phyloP scores from a whole-genome alignment of 2,888 invertebrate species.

The Chrysodeixis includens region DNA sequence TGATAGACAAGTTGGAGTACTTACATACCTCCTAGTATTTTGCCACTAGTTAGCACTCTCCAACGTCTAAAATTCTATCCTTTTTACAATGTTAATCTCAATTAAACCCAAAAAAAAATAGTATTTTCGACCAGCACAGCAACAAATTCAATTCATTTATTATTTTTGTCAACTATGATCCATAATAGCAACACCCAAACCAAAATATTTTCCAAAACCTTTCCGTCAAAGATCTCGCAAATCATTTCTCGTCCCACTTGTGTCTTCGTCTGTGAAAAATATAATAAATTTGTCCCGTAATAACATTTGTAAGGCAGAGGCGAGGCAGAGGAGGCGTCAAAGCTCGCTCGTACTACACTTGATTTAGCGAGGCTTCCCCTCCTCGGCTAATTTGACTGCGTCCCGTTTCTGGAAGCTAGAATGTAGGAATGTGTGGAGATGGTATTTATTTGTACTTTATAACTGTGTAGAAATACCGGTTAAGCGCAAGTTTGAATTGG shows the following conservation, averaged over 20 bases:
- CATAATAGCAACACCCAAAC: neutral
- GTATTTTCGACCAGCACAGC: too few species aligned
- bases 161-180: too few species aligned
- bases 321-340: slow-evolving; percentile 37
- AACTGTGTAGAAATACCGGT: too few species aligned
- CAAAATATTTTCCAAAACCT: slow-evolving; percentile 6
- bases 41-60: too few species aligned
- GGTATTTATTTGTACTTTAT: slow-evolving; percentile 2
- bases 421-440: slow-evolving; percentile 29
- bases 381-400: slow-evolving; percentile 76
- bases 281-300: slow-evolving; percentile 49
- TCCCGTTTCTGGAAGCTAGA: slow-evolving; percentile 40
- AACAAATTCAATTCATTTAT: too few species aligned
- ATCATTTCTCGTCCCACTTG: slow-evolving; percentile 52
- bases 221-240: slow-evolving; percentile 56
- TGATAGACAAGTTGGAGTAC: too few species aligned
- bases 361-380: slow-evolving; percentile 74
- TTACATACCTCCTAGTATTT: too few species aligned
- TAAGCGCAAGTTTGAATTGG: too few species aligned
- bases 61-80: too few species aligned
- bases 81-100: too few species aligned
- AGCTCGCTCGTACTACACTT: slow-evolving; percentile 61
- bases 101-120: too few species aligned
- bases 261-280: slow-evolving; percentile 44
- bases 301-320: slow-evolving; percentile 46